These are phyloP conservation scores for Capitulum mitella DNA, from an alignment of 2,888 invertebrate genomes.

Conservation along the genomic window DNA sequence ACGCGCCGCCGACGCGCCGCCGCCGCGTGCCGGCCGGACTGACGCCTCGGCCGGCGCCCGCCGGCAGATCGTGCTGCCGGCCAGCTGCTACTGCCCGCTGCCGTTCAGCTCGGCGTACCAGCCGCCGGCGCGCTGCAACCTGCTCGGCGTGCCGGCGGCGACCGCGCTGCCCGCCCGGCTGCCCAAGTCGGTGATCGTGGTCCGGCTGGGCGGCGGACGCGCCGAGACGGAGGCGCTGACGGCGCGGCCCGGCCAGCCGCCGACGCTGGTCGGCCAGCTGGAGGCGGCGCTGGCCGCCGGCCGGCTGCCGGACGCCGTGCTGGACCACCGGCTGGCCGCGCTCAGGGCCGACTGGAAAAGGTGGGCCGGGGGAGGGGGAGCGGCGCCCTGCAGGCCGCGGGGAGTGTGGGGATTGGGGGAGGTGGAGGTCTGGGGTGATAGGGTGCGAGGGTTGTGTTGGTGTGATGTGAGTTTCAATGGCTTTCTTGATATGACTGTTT, in stretches of 20 bases:
- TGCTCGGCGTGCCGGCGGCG: conserved; percentile 16
- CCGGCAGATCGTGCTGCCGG: conserved; percentile 4
- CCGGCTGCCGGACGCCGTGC: not conserved
- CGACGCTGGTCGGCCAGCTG: not conserved
- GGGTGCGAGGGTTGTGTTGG: not conserved
- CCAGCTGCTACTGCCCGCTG: conserved; percentile 12
- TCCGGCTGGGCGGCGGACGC: not conserved
- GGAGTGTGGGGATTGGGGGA: not conserved
- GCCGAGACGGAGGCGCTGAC: not conserved
- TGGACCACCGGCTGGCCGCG: not conserved
- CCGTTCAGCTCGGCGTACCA: not conserved
- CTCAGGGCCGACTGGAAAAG: conserved; percentile 1
- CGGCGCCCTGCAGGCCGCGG: not conserved
- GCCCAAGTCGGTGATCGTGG: conserved; percentile 7
- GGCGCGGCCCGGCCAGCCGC: conserved; percentile 14
- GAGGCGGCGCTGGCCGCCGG: not conserved
- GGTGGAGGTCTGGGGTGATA: not conserved
- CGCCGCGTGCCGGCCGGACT: not conserved
- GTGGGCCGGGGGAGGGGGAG: not conserved
- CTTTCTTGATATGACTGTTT: no score
- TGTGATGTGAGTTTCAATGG: no score
- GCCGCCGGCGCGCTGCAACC: conserved; percentile 11
- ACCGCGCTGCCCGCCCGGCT: not conserved
- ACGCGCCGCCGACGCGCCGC: not conserved
- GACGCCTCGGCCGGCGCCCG: no score